Evolutionary conservation across 2,113 vertebrate species (phyloP).

Genomic region (Nerophis ophidion): DNA sequence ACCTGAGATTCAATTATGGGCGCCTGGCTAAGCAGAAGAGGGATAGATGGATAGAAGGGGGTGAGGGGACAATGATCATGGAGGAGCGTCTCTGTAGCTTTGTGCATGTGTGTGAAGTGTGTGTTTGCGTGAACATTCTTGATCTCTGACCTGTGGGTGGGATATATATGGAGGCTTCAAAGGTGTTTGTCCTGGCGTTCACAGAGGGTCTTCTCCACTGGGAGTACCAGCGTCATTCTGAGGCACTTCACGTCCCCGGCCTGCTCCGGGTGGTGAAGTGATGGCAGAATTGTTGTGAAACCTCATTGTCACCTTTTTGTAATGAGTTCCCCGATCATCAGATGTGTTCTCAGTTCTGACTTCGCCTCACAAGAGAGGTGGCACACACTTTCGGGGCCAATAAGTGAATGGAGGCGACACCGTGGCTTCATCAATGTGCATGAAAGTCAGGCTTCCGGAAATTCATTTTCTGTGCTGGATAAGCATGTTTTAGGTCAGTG

Average conservation of each 20-base stretch:
- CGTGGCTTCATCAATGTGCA: conserved; percentile 63
- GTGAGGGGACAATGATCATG: conserved; percentile 38
- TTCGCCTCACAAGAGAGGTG: conserved; percentile 33
- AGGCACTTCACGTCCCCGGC: conserved; percentile 45
- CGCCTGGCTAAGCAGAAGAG: conserved; percentile 74
- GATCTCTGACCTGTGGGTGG: conserved; percentile 22
- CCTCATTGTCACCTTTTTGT: conserved; percentile 81
- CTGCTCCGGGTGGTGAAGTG: conserved; percentile 44
- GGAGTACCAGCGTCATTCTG: conserved; percentile 38
- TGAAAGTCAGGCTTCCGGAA: conserved; percentile 65
- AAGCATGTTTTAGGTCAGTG: conserved; percentile 60
- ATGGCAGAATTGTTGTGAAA: conserved; percentile 59
- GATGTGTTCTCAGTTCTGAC: conserved; percentile 57
- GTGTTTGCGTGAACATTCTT: conserved; percentile 43
- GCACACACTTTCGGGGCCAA: conserved; percentile 24
- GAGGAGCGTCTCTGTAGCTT: conserved; percentile 24
- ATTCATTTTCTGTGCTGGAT: conserved; percentile 61
- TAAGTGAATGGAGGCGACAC: conserved; percentile 24
- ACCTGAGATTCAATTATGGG: conserved; percentile 99
- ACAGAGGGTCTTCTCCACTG: conserved; percentile 19
- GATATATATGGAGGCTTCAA: conserved; percentile 22
- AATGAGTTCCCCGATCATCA: conserved; percentile 69
- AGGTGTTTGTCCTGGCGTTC: conserved; percentile 23
- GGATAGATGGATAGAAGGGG: conserved; percentile 43
- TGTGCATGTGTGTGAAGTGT: conserved; percentile 41